Conservation (phyloP, 2,113 vertebrate genomes). For the Hemichromis elongatus region DNA sequence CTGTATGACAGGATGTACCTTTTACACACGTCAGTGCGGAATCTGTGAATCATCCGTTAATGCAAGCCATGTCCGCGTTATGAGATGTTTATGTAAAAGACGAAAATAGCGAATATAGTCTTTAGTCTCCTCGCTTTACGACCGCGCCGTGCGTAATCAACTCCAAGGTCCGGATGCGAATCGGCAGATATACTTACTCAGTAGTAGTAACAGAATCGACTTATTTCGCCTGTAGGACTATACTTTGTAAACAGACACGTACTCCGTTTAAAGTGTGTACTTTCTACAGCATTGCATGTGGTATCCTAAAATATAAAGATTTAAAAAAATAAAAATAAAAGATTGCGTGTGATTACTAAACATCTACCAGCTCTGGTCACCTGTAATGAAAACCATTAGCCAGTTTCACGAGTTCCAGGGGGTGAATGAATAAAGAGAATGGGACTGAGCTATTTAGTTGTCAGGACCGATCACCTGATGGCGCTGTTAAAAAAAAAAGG, state of each 20-base stretch:
- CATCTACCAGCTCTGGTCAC: not conserved
- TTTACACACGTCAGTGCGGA: slow-evolving; percentile 58
- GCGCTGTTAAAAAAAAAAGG: slow-evolving; percentile 54
- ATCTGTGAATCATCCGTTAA: slow-evolving; percentile 51
- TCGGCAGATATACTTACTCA: slow-evolving; percentile 7
- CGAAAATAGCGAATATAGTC: not conserved
- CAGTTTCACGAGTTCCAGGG: not conserved
- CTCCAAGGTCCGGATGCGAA: slow-evolving; percentile 28
- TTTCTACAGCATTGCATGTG: not conserved
- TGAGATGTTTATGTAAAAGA: not conserved
- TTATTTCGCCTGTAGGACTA: not conserved
- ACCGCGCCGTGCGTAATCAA: slow-evolving; percentile 42
- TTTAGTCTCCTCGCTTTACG: not conserved
- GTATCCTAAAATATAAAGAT: not conserved
- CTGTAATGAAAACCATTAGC: not conserved
- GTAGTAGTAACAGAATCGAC: not conserved
- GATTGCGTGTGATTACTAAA: not conserved
- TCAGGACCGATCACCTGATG: slow-evolving; percentile 58
- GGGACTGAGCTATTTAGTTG: not conserved
- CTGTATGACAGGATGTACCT: slow-evolving; percentile 65
- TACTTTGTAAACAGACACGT: not conserved
- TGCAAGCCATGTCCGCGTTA: slow-evolving; percentile 14
- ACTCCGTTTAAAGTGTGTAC: not conserved
- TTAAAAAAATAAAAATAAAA: not conserved
- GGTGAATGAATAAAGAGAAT: not conserved